Evolutionary conservation across 2,888 invertebrate species (phyloP).

Genomic region (Acleris emargana): DNA sequence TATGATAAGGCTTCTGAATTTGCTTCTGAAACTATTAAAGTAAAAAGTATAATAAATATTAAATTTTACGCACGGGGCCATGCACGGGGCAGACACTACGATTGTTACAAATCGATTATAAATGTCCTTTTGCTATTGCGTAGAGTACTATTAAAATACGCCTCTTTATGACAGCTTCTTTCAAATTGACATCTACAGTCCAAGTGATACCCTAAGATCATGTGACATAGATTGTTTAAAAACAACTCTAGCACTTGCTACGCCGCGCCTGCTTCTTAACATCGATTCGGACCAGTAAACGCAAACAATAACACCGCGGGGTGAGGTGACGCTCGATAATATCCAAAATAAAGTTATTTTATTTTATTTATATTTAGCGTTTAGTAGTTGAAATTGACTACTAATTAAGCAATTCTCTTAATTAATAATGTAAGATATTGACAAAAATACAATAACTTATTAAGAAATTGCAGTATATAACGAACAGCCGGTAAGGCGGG

Average conservation of each 20-base stretch:
- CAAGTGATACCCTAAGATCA: background rate
- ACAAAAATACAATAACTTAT: background rate
- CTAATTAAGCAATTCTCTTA: too few species aligned
- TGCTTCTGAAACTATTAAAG: too few species aligned
- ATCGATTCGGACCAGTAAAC: constrained; percentile 16
- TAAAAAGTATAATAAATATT: too few species aligned
- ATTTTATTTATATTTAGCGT: background rate
- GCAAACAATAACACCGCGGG: constrained; percentile 32
- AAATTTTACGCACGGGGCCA: too few species aligned
- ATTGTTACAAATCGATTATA: background rate
- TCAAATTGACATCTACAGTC: constrained; percentile 2
- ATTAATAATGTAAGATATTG: background rate
- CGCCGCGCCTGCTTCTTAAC: background rate
- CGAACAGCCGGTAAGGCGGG: constrained; percentile 13
- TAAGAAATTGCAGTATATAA: background rate
- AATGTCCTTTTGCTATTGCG: background rate
- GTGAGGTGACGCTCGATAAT: constrained; percentile 18
- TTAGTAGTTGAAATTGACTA: too few species aligned
- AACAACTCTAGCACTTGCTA: too few species aligned
- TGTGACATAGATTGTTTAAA: background rate
- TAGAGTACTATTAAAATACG: constrained; percentile 1
- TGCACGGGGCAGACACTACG: too few species aligned
- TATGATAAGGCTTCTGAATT: too few species aligned
- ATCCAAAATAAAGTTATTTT: constrained; percentile 17
- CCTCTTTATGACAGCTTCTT: background rate